These are phyloP conservation scores for Acinonyx jubatus DNA, from an alignment of 2,113 vertebrate species.

Conservation along the genomic window DNA sequence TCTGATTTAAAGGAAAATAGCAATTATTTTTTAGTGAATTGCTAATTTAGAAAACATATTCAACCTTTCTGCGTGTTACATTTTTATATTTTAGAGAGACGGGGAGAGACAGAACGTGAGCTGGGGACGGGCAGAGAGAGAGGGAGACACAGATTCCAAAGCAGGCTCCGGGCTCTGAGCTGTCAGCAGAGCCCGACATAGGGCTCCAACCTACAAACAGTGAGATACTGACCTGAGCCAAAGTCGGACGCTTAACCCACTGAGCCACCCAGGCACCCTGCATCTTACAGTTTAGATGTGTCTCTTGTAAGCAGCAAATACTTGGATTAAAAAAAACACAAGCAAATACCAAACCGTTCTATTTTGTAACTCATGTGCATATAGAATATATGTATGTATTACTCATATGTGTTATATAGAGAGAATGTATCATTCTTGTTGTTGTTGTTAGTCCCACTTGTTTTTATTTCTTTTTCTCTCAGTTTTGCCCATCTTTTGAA, in stretches of 20 bases:
- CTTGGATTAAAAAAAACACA: not conserved
- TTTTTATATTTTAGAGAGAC: too few species aligned
- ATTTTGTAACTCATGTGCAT: not conserved
- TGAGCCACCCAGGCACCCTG: too few species aligned
- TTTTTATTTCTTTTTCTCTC: not conserved
- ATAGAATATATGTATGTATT: not conserved
- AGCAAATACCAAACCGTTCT: not conserved
- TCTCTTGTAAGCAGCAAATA: not conserved
- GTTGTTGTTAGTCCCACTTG: not conserved
- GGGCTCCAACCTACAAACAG: too few species aligned
- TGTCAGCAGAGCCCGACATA: too few species aligned
- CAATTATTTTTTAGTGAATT: not conserved
- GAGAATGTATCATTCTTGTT: not conserved
- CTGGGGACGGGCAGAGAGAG: too few species aligned
- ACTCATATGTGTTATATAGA: not conserved
- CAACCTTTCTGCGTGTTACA: not conserved
- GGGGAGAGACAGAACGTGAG: too few species aligned
- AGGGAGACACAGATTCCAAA: too few species aligned
- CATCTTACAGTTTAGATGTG: not conserved
- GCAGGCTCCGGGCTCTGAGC: too few species aligned
- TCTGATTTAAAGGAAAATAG: not conserved
- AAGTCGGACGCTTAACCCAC: too few species aligned
- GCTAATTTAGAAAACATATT: not conserved
- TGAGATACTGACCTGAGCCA: too few species aligned
- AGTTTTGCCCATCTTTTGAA: not conserved